Conservation (phyloP, 2,797 vertebrate genomes). For the Intellagama lesueurii region DNA sequence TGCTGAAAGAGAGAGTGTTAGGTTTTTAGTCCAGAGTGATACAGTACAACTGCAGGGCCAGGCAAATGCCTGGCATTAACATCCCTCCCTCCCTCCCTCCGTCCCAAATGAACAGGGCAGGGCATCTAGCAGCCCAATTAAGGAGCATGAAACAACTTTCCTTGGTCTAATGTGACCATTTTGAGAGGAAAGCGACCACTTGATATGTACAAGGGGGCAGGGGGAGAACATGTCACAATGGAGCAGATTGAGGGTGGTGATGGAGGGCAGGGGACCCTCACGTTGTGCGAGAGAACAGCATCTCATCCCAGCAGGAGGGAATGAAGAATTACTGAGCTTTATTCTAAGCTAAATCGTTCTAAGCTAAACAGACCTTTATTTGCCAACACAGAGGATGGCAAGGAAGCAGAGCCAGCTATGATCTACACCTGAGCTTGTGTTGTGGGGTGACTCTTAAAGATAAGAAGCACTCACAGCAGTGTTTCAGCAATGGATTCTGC, state of each 20-base stretch:
- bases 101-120: background rate
- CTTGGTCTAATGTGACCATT: background rate
- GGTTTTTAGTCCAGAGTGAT: background rate
- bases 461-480: background rate
- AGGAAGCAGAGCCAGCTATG: background rate
- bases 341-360: background rate
- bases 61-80: background rate
- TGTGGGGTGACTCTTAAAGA: background rate
- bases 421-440: background rate
- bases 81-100: background rate
- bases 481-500: background rate
- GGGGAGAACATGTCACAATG: background rate
- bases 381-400: background rate
- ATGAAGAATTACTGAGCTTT: background rate
- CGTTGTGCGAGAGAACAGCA: background rate
- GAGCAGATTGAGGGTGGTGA: background rate
- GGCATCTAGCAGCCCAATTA: fast-evolving
- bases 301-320: background rate
- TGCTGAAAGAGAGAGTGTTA: background rate
- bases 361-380: background rate
- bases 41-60: slow-evolving; percentile 1
- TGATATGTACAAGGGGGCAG: background rate
- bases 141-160: background rate
- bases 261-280: background rate
- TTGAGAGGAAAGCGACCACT: background rate